Percentiles rank a stretch among this genome's conserved stretches.
Conservation (phyloP, 92 coral and sea anemone genomes). For the Parazoanthus atlanticus region DNA sequence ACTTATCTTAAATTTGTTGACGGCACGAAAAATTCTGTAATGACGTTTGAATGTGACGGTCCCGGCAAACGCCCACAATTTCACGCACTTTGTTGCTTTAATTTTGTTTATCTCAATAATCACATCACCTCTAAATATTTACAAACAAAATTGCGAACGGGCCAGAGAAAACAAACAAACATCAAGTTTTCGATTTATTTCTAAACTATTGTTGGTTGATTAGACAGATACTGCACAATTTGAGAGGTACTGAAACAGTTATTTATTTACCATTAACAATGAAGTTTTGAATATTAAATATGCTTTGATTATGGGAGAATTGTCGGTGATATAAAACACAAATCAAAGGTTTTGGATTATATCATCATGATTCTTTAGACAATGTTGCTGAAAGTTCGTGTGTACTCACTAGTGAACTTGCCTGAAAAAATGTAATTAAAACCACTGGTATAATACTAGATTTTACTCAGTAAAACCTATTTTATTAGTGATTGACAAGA, state of each 20-base stretch:
- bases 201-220: not conserved
- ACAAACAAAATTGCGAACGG: not conserved
- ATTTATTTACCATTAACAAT: too few relatives aligned
- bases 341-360: not conserved
- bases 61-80: not conserved
- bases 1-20: not conserved
- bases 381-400: too few relatives aligned
- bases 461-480: too few relatives aligned
- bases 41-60: constrained; percentile 23
- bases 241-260: not conserved
- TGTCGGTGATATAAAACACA: not conserved
- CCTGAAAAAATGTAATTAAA: not conserved
- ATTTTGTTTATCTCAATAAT: not conserved
- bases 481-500: too few relatives aligned
- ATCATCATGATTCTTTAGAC: not conserved
- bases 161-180: not conserved
- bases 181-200: not conserved
- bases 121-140: constrained; percentile 16
- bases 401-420: not conserved
- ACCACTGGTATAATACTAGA: not conserved
- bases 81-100: not conserved
- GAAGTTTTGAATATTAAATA: too few relatives aligned
- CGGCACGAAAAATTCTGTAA: not conserved
- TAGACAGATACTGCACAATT: not conserved
- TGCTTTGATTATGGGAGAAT: not conserved